Conservation (phyloP, 2,113 vertebrate species). For the Geococcyx californianus region DNA sequence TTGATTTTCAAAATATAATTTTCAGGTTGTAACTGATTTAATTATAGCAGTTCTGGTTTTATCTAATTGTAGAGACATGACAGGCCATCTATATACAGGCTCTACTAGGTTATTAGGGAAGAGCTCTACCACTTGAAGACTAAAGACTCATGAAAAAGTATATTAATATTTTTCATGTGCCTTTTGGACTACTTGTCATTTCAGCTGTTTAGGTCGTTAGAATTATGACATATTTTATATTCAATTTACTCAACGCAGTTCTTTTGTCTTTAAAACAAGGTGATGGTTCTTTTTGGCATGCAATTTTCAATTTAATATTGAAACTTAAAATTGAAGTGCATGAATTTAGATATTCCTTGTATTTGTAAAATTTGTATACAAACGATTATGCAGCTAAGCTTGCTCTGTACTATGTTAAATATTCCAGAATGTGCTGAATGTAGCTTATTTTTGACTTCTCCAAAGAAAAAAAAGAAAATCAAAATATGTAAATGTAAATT, state of each 20-base stretch:
- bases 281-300: background rate
- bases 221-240: background rate
- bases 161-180: constrained; percentile 1
- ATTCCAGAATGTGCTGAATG: background rate
- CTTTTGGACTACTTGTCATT: background rate
- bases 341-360: background rate
- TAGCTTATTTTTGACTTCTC: background rate
- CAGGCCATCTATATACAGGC: constrained; percentile 7
- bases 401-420: background rate
- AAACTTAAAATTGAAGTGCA: background rate
- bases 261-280: background rate
- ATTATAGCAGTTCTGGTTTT: constrained; percentile 43
- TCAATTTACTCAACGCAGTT: background rate
- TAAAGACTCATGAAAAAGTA: background rate
- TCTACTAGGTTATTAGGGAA: constrained; percentile 6
- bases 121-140: background rate
- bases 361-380: background rate
- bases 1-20: constrained; percentile 65
- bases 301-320: background rate
- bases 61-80: constrained; percentile 50
- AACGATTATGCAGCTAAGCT: background rate
- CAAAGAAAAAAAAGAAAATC: background rate
- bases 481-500: background rate
- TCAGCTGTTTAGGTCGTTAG: constrained; percentile 32
- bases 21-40: constrained; percentile 56